Evolutionary conservation across 2,888 invertebrate species (phyloP).

Genomic region (Lingula anatina): DNA sequence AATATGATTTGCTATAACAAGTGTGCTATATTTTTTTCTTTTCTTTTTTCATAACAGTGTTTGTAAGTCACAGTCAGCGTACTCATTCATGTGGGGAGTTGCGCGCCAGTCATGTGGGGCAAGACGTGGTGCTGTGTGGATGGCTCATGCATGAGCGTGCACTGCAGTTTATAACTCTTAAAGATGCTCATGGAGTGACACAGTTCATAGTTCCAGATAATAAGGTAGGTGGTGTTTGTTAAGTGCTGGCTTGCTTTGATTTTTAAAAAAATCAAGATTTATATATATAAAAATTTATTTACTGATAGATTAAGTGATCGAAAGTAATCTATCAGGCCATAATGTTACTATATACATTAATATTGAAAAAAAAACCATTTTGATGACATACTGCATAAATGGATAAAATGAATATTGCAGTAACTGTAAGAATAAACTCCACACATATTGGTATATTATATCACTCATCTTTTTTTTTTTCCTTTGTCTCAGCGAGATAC

Average conservation of each 20-base stretch:
- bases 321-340: too few species aligned
- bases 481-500: slow-evolving; percentile 2
- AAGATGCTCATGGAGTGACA: slow-evolving; percentile 83
- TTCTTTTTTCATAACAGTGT: too few species aligned
- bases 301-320: too few species aligned
- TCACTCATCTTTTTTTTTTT: neutral
- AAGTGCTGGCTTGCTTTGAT: neutral
- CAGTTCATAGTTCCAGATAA: slow-evolving; percentile 68
- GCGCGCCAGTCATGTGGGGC: slow-evolving; percentile 62
- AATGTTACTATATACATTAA: too few species aligned
- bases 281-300: too few species aligned
- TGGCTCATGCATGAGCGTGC: slow-evolving; percentile 86
- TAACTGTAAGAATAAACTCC: neutral
- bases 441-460: neutral
- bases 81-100: slow-evolving; percentile 88
- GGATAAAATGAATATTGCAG: too few species aligned
- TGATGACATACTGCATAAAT: too few species aligned
- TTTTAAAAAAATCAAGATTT: neutral
- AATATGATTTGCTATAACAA: too few species aligned
- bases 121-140: slow-evolving; percentile 75
- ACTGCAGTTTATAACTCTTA: slow-evolving; percentile 73
- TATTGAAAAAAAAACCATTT: too few species aligned
- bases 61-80: slow-evolving; percentile 53
- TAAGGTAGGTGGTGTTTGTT: too few species aligned
- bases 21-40: too few species aligned